These are phyloP conservation scores for Spisula solida DNA, from an alignment of 2,888 invertebrate genomes.

Conservation along the genomic window DNA sequence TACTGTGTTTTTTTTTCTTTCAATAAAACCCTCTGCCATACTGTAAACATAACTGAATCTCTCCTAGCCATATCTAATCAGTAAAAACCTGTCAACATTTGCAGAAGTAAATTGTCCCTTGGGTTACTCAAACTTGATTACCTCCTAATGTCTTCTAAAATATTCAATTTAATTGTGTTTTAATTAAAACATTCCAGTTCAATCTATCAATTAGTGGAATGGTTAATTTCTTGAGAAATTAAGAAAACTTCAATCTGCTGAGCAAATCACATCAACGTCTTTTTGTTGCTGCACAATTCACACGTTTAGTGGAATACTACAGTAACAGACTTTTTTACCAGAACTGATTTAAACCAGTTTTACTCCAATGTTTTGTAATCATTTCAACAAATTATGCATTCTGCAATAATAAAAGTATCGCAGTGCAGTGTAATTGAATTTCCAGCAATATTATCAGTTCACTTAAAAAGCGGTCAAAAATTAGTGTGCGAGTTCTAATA, in stretches of 20 bases:
- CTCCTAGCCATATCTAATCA: conserved; percentile 11
- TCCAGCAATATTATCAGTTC: not conserved
- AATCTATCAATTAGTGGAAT: conserved; percentile 46
- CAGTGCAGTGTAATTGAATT: not conserved
- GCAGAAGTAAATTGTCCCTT: not conserved
- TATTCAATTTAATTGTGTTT: conserved; percentile 42
- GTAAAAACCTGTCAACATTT: conserved; percentile 14
- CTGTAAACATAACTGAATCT: not conserved
- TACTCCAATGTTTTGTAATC: no score
- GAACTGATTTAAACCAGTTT: no score
- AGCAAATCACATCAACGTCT: not conserved
- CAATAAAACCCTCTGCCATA: conserved; percentile 11
- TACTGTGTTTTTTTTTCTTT: not conserved
- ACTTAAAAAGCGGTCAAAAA: not conserved
- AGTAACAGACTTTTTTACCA: no score
- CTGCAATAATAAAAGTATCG: not conserved
- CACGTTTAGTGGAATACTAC: no score
- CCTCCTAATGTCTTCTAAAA: conserved; percentile 37
- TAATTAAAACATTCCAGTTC: conserved; percentile 55
- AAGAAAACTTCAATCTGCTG: conserved; percentile 13
- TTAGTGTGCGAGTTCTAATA: not conserved
- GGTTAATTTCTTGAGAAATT: conserved; percentile 6
- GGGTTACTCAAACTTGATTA: conserved; percentile 32
- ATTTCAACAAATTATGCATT: conserved; percentile 1
- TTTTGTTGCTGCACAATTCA: not conserved